Evolutionary conservation across 2,888 invertebrate species (phyloP).

Genomic region (Andrena dorsata): DNA sequence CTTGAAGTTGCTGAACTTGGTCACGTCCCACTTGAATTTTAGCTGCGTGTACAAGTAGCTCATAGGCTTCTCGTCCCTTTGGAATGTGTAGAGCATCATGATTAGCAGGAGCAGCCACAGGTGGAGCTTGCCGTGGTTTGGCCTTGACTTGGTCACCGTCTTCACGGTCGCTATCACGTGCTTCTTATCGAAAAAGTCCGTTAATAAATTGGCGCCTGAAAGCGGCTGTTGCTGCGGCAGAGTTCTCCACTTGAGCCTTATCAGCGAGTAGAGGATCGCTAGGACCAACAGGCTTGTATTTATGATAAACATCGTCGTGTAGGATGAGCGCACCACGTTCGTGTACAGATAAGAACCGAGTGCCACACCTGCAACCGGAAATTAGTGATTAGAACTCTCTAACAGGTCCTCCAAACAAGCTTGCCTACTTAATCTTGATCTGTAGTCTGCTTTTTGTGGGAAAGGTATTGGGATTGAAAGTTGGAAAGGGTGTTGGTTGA

Average conservation of each 20-base stretch:
- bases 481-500: too few relatives aligned
- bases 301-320: conserved; percentile 90
- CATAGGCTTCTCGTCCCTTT: conserved; percentile 92
- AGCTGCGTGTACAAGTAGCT: conserved; percentile 91
- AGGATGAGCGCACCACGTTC: conserved; percentile 88
- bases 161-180: conserved; percentile 88
- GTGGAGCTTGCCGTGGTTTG: conserved; percentile 87
- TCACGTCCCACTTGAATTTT: conserved; percentile 90
- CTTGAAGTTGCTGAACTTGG: conserved; percentile 90
- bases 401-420: too few relatives aligned
- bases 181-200: conserved; percentile 90
- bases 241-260: conserved; percentile 90
- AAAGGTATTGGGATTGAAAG: too few relatives aligned
- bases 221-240: conserved; percentile 88
- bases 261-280: conserved; percentile 88
- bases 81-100: conserved; percentile 93
- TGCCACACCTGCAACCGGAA: conserved; percentile 85
- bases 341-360: conserved; percentile 87
- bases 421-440: too few relatives aligned
- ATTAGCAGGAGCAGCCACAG: conserved; percentile 90
- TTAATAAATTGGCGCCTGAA: conserved; percentile 87
- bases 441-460: too few relatives aligned
- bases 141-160: conserved; percentile 88
- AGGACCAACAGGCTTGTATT: conserved; percentile 88
- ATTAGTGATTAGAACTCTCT: background rate